Percentiles rank a stretch among this genome's conserved stretches.
These are phyloP conservation scores for Tapera naevia DNA, from an alignment of 2,797 vertebrate genomes.

Conservation along the genomic window DNA sequence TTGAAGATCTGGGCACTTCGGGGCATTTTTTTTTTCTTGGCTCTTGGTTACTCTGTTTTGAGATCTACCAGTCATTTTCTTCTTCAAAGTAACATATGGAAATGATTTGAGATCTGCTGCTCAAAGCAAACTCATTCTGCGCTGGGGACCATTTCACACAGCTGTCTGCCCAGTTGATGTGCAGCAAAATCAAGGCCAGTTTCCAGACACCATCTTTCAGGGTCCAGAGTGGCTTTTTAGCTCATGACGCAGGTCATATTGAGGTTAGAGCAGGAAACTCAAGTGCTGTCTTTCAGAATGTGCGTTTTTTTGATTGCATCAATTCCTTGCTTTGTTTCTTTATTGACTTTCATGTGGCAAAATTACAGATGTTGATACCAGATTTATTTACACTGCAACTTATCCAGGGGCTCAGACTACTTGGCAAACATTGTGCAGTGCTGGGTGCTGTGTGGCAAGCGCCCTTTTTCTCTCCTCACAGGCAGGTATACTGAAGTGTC, in stretches of 20 bases:
- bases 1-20: slow-evolving; percentile 40
- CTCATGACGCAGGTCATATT: slow-evolving; percentile 75
- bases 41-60: not conserved
- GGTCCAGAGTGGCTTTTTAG: slow-evolving; percentile 79
- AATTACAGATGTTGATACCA: not conserved
- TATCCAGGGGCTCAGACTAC: not conserved
- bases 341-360: not conserved
- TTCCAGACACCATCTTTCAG: slow-evolving; percentile 75
- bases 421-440: not conserved
- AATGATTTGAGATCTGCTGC: slow-evolving; percentile 84
- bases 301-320: not conserved
- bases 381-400: not conserved
- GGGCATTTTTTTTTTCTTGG: slow-evolving; percentile 20
- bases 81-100: slow-evolving; percentile 88
- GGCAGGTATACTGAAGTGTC: not conserved
- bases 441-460: not conserved
- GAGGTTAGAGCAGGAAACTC: slow-evolving; percentile 78
- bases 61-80: slow-evolving; percentile 81
- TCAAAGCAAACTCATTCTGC: slow-evolving; percentile 83
- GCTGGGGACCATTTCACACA: slow-evolving; percentile 80
- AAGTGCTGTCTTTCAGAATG: slow-evolving; percentile 70
- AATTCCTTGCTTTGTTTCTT: not conserved
- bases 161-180: slow-evolving; percentile 79
- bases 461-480: not conserved
- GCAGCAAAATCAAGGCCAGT: slow-evolving; percentile 79